Evolutionary conservation across 2,113 vertebrate genomes (phyloP).

Genomic region (Malurus alboscapulatus): DNA sequence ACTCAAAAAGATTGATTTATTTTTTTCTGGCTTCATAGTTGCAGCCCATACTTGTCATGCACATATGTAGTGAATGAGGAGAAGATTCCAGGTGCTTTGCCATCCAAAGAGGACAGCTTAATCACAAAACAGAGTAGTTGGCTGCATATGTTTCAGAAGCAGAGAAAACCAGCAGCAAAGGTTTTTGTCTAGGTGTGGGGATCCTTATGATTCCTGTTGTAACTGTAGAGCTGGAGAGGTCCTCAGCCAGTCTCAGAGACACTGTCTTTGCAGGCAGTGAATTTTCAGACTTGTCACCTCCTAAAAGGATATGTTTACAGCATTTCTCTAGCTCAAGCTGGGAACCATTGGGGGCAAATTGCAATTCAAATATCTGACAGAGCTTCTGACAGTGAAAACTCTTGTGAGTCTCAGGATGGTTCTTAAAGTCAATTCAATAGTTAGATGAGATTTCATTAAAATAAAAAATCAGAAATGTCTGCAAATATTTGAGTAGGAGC

Average conservation of each 20-base stretch:
- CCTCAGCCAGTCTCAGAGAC: background rate
- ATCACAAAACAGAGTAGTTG: background rate
- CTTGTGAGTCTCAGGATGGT: conserved; percentile 7
- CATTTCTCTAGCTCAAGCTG: conserved; percentile 35
- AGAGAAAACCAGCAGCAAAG: background rate
- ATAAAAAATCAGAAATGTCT: conserved; percentile 25
- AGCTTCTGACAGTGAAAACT: background rate
- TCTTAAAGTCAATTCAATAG: conserved; percentile 40
- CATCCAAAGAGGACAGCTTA: background rate
- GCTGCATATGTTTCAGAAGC: background rate
- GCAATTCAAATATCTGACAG: conserved; percentile 31
- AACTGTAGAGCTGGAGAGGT: background rate
- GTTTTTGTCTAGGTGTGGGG: background rate
- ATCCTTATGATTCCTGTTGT: background rate
- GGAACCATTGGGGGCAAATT: conserved; percentile 18
- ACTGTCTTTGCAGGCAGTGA: background rate
- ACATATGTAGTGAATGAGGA: background rate
- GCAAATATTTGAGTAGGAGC: conserved; percentile 59
- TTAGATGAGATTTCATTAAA: conserved; percentile 44
- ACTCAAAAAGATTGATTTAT: background rate
- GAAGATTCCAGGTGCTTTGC: conserved; percentile 3
- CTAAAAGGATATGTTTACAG: conserved; percentile 2
- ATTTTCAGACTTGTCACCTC: background rate
- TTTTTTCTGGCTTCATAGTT: conserved; percentile 8
- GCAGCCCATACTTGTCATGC: background rate